A percentile compares a stretch with the other conserved stretches of the same genome.
phyloP scores from a whole-genome alignment of 92 coral and sea anemone species.

The Muricea muricata region DNA sequence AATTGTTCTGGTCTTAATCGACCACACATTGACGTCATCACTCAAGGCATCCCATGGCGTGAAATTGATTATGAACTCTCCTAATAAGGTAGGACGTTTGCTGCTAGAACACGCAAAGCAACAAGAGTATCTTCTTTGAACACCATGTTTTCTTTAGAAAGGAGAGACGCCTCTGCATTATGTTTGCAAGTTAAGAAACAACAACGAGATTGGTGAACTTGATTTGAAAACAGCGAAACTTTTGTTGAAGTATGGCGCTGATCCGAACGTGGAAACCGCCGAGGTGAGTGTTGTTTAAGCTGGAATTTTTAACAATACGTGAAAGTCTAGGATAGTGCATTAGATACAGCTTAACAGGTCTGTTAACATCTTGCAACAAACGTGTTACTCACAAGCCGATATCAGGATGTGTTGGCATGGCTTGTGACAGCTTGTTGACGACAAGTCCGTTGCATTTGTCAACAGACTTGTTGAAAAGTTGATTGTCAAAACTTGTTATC shows the following conservation, averaged over 20 bases:
- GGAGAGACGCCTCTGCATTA: constrained; percentile 98
- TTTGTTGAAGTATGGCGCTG: constrained; percentile 82
- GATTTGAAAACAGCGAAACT: constrained; percentile 75
- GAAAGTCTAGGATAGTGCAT: too few species aligned
- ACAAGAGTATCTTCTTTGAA: too few species aligned
- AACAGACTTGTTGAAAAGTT: too few species aligned
- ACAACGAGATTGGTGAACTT: constrained; percentile 39
- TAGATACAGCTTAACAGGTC: too few species aligned
- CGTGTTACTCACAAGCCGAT: too few species aligned
- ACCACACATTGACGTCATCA: constrained; percentile 16
- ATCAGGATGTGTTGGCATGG: too few species aligned
- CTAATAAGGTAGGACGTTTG: background rate
- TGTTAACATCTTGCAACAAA: too few species aligned
- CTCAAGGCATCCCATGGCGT: background rate
- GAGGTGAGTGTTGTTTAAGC: constrained; percentile 73
- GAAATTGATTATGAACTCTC: constrained; percentile 9
- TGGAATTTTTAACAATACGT: too few species aligned
- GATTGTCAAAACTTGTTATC: too few species aligned
- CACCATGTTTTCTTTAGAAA: constrained; percentile 65
- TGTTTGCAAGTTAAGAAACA: constrained; percentile 72
- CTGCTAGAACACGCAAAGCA: too few species aligned
- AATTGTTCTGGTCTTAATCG: background rate
- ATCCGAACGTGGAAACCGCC: constrained; percentile 81
- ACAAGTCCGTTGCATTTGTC: too few species aligned
- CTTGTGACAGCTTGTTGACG: too few species aligned